Base-by-base conservation (phyloP, 1,140 invertebrate genomes). In the Laupala kohalensis region DNA sequence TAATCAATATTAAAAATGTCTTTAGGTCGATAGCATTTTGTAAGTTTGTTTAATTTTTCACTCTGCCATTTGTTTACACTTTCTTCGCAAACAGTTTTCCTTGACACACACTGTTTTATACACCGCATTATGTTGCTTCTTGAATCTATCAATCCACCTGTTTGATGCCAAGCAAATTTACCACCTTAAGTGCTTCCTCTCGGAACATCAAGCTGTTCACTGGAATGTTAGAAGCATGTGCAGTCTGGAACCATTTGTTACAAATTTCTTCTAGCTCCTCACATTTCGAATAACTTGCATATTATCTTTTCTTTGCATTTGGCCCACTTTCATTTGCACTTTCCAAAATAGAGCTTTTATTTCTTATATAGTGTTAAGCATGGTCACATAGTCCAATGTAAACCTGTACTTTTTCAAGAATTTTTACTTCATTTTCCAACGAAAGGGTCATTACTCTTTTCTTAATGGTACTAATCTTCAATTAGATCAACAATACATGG, bases 1-100 rank as follows among this genome's bases (percentile, higher is more conserved):
- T 84, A 79, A 77, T 83, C 81, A 64, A 78, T 77, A 75, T 83
- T 84, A 71, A 80, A 83, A 75, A 84, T 79, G 72, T 82, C 76
- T 67, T 76, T 73, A 69, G 77, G 71, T 3, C 74, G 26, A 73
- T 80, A 79, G n/a, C 29, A n/a, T 19, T 53, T 53, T 19, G 19
- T 19, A 4, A 53, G 37, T 9, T 30, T 9, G n/a, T 1, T 70
- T 15, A 53, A 29, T 26, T 24, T 62, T 29, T 37, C 29, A 15
- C 9, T n/a, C n/a, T 62, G 25, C 69, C 69, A 70, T 19, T 53
- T 29, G 15, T 6, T 19, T 64, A 70, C 6, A 25, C 25, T 70
- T 25, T 15, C 53, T 19, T 30, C 29, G 12, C 53, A n/a, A n/a
- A 37, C 28, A 4, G 13, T 70, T 70, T 37, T 19, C 25, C n/a